Evolutionary conservation across 2,888 invertebrate genomes (phyloP).

Genomic region (Nudaria mundana): DNA sequence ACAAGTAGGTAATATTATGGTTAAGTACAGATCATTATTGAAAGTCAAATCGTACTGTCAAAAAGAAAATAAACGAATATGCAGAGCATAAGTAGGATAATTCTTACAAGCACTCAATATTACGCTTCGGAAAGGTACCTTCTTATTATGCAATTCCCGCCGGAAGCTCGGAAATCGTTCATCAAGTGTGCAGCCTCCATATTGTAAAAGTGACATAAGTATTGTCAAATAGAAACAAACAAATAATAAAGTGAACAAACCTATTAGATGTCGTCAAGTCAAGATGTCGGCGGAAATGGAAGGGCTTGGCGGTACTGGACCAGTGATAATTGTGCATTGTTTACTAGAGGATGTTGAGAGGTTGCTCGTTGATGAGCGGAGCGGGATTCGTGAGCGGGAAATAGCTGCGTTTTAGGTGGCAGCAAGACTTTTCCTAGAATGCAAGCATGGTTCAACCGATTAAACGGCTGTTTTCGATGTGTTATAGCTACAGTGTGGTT

Average conservation of each 20-base stretch:
- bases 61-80: too few relatives aligned
- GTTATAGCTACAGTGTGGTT: too few relatives aligned
- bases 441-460: background rate
- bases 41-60: too few relatives aligned
- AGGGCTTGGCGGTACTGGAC: slow-evolving; percentile 56
- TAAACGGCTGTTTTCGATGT: too few relatives aligned
- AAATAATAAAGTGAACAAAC: slow-evolving; percentile 20
- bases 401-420: background rate
- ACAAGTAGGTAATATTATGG: too few relatives aligned
- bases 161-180: slow-evolving; percentile 4
- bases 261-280: slow-evolving; percentile 26
- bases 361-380: slow-evolving; percentile 1
- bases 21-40: too few relatives aligned
- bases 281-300: slow-evolving; percentile 42
- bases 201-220: slow-evolving; percentile 2
- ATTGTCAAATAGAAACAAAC: slow-evolving; percentile 8
- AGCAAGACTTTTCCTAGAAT: background rate
- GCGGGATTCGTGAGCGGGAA: background rate
- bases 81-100: too few relatives aligned
- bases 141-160: too few relatives aligned
- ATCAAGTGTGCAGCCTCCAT: slow-evolving; percentile 4
- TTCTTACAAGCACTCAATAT: too few relatives aligned
- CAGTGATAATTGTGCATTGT: slow-evolving; percentile 68
- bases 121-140: too few relatives aligned
- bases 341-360: slow-evolving; percentile 21